Conservation (phyloP, 2,888 invertebrate species). For the Diaprepes abbreviatus region DNA sequence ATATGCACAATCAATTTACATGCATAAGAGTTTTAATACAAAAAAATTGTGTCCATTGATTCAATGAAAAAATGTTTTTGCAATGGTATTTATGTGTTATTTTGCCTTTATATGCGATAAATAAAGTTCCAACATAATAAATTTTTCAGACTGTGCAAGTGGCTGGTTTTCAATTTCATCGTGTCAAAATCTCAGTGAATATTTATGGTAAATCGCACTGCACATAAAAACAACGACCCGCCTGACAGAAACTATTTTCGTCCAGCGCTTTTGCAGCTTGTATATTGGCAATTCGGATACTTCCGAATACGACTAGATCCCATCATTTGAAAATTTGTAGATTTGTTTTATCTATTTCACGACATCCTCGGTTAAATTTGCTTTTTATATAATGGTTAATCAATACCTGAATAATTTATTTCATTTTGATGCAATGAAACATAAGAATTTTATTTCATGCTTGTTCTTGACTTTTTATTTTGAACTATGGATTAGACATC, state of each 20-base stretch:
- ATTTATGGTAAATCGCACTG: constrained; percentile 44
- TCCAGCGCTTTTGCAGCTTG: constrained; percentile 32
- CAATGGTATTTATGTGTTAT: constrained; percentile 10
- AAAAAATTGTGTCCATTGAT: not conserved
- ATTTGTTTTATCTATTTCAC: no score
- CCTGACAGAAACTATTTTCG: constrained; percentile 44
- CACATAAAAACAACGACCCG: constrained; percentile 35
- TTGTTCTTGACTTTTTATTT: no score
- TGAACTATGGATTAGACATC: no score
- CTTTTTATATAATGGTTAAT: no score
- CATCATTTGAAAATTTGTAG: no score
- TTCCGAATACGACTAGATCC: constrained; percentile 2
- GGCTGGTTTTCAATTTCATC: constrained; percentile 44
- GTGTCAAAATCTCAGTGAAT: constrained; percentile 45
- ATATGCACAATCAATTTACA: no score
- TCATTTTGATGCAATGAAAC: no score
- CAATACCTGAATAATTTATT: no score
- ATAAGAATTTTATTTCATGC: no score
- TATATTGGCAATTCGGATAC: constrained; percentile 30
- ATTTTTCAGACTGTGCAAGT: constrained; percentile 37
- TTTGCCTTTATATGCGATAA: constrained; percentile 23
- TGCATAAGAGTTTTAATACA: not conserved
- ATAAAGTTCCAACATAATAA: constrained; percentile 41
- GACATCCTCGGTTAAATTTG: no score
- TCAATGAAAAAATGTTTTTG: not conserved